Evolutionary conservation across 2,888 invertebrate species (phyloP).

Genomic region (Chrysolina haemoptera): DNA sequence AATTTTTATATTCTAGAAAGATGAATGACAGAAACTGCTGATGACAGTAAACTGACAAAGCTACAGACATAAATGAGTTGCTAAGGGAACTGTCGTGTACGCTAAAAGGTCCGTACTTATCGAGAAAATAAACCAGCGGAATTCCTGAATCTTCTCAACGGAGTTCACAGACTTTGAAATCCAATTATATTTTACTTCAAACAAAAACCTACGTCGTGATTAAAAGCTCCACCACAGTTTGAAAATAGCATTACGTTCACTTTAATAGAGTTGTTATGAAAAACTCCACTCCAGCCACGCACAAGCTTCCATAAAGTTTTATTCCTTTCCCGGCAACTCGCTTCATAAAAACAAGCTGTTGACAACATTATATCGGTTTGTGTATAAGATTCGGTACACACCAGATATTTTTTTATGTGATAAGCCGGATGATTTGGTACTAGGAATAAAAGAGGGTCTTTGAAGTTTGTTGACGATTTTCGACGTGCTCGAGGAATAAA

Average conservation of each 20-base stretch:
- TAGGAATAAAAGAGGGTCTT: conserved; percentile 14
- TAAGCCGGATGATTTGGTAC: conserved; percentile 25
- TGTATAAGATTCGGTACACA: conserved; percentile 33
- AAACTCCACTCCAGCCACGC: conserved; percentile 38
- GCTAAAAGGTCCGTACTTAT: no score
- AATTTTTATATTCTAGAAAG: no score
- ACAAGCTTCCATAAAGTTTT: conserved; percentile 48
- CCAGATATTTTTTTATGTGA: conserved; percentile 32
- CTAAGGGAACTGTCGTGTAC: no score
- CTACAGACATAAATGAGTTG: no score
- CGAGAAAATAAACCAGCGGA: not conserved
- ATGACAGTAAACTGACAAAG: no score
- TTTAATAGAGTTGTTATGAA: conserved; percentile 46
- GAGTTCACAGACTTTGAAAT: conserved; percentile 6
- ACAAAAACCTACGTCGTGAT: not conserved
- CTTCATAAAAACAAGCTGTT: conserved; percentile 51
- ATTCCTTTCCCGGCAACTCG: conserved; percentile 41
- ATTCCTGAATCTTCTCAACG: not conserved
- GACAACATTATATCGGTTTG: conserved; percentile 42
- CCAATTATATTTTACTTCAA: not conserved
- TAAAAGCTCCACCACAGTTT: conserved; percentile 8
- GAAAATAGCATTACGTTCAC: conserved; percentile 15
- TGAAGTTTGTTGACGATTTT: conserved; percentile 14
- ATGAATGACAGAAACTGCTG: no score
- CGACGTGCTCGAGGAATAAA: conserved; percentile 6